Base-by-base conservation (phyloP, 2,888 invertebrate species). In the Mimachlamys varia region DNA sequence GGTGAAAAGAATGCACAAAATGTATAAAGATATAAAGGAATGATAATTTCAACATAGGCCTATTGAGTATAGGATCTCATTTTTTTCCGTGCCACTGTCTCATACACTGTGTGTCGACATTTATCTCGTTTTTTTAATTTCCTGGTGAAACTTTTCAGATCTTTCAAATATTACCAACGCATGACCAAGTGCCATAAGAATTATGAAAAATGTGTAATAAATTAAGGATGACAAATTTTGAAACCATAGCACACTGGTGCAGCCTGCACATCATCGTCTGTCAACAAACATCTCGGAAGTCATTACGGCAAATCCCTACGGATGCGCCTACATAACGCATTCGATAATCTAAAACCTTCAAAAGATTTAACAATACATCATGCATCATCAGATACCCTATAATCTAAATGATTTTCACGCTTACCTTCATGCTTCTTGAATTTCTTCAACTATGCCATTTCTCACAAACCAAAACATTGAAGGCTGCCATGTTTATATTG, bases 401-500 rank as follows among this genome's bases (percentile, higher is more conserved):
- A 1, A 76, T 76, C 13, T 1, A 13, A 33, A 76, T 15, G 33
- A 27, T 76, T 10, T 5, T 10, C 27, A 33, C 10, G 33, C 33
- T 76, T 76, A 76, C 76, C 76, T 76, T 27, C 76, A 76, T 76
- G 27, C 76, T 76, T 5, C 76, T 33, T 13, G 3, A n/a, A 62
- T 62, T 62, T 62, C 62, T 76, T 76, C 33, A 76, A 76, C 76
- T 76, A 33, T 12, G 33, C 76, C 76, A 76, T 76, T 76, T 76
- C 33, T 76, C 76, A 76, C 76, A 76, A 76, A 76, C 76, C 76
- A 76, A 76, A 76, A 76, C 76, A 76, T 76, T 76, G 76, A 33
- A 33, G 76, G 76, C 76, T 76, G 76, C 76, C 76, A 76, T 76
- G 76, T 76, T 76, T 76, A 76, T 76, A 76, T 76, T 76, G 76